phyloP scores from a whole-genome alignment of 2,113 vertebrate species.

The Coturnix japonica region DNA sequence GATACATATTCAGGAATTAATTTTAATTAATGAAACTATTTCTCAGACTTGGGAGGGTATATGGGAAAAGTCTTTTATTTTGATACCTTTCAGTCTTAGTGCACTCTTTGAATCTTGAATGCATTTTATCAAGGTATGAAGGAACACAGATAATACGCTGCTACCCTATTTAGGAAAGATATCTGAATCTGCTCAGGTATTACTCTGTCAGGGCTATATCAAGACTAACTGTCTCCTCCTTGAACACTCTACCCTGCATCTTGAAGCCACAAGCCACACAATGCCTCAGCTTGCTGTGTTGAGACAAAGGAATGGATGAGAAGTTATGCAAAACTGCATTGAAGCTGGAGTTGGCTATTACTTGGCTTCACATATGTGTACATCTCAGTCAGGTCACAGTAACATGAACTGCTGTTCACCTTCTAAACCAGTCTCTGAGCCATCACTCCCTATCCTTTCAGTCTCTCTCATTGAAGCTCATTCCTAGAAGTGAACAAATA shows the following conservation, averaged over 20 bases:
- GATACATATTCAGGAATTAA: background rate
- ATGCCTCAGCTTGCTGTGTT: background rate
- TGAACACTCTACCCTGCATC: background rate
- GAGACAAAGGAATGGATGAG: background rate
- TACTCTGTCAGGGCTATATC: background rate
- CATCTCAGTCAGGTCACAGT: rapidly evolving
- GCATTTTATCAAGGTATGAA: background rate
- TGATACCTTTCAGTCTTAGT: background rate
- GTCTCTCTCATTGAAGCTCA: background rate
- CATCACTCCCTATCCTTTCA: background rate
- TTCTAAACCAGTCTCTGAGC: background rate
- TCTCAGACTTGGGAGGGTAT: background rate
- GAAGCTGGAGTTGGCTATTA: background rate
- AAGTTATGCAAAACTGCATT: background rate
- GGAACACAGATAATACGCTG: background rate
- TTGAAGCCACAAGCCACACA: background rate
- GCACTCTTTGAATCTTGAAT: background rate
- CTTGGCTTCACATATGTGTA: background rate
- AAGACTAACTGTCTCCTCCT: background rate
- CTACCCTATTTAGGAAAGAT: background rate
- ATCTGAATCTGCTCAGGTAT: background rate
- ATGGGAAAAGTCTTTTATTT: background rate
- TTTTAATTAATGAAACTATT: background rate
- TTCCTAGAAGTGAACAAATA: background rate
- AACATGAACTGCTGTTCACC: rapidly evolving